Evolutionary conservation across 2,113 vertebrate species (phyloP), one percentile per base, ranked within the genome.

Genomic region (Strigops habroptila): DNA sequence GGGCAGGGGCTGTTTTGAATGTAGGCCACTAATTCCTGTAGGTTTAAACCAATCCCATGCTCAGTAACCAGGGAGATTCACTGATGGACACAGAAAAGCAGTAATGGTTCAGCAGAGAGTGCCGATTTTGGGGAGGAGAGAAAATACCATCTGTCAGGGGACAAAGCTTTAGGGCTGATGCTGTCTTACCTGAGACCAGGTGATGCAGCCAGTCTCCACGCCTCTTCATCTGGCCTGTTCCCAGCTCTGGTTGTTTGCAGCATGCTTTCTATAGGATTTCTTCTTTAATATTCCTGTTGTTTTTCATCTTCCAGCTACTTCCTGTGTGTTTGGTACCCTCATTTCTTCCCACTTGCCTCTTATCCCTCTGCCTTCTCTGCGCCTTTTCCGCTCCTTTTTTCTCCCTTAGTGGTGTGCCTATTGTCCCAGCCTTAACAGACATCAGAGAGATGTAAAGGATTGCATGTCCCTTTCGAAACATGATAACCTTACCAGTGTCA

Each of bases 401-500:
- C 57, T 85, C 81, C 74, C 46, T 75, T 21, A 75, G 70, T 41
- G 7, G 12, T 62, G 57, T 12, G 49, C 17, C 7, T 69, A 27
- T 76, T 92, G 87, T 87, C 89, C 81, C 90, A 86, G 25, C 71
- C 86, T 67, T 30, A 46, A 60, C 77, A 70, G 81, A 62, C 95
- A 96, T 92, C 91, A 94, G 78, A 90, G 90, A 52, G 52, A 19
- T 79, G 88, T 25, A 57, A 57, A 68, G 92, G 69, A 17, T 43
- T 3, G 28, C 70, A 62, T 86, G 91, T 89, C 88, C 88, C 71
- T 78, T 90, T 81, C 82, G 83, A 59, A 46, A 71, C 8, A 6
- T 1, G 52, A 91, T 94, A 91, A 93, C 86, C 90, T 91, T 60
- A 77, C 76, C n/a, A 3, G 21, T 91, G 93, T 89, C 92, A 51